Conservation (phyloP, 2,797 vertebrate genomes). For the Melanotaenia maccullochi region DNA sequence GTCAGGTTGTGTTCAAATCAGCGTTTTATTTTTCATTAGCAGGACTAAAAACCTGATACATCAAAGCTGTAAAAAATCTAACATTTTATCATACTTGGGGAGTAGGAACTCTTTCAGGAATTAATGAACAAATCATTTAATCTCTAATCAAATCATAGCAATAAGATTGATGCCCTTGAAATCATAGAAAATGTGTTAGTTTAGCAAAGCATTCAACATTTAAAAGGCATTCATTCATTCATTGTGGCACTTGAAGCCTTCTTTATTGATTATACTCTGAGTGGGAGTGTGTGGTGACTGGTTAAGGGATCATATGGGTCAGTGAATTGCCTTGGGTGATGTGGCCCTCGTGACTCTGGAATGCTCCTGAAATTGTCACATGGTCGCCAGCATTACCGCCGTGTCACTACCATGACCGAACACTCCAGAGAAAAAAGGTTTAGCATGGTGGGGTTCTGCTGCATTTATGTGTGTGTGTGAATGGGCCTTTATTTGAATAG, state of each 20-base stretch:
- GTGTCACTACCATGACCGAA: slow-evolving; percentile 48
- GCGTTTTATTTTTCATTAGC: background rate
- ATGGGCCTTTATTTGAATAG: slow-evolving; percentile 38
- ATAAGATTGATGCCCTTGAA: slow-evolving; percentile 4
- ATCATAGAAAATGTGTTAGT: slow-evolving; percentile 10
- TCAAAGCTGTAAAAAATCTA: background rate
- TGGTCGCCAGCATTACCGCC: slow-evolving; percentile 45
- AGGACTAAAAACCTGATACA: background rate
- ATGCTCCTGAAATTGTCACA: slow-evolving; percentile 69
- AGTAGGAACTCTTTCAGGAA: background rate
- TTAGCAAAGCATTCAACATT: slow-evolving; percentile 42
- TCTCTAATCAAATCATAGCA: background rate
- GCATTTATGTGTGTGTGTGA: slow-evolving; percentile 25
- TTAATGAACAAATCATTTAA: background rate
- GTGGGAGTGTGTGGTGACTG: slow-evolving; percentile 38
- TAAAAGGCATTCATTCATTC: slow-evolving; percentile 9
- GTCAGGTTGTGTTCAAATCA: background rate
- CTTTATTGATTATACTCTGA: slow-evolving; percentile 20
- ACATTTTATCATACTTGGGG: background rate
- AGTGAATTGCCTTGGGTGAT: slow-evolving; percentile 56
- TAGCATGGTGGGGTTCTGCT: slow-evolving; percentile 32
- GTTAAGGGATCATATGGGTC: slow-evolving; percentile 69
- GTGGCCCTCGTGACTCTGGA: slow-evolving; percentile 60
- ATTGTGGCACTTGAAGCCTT: slow-evolving; percentile 24
- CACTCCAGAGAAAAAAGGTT: slow-evolving; percentile 30